Conservation (phyloP, 2,888 invertebrate genomes). For the Clanis bilineata region DNA sequence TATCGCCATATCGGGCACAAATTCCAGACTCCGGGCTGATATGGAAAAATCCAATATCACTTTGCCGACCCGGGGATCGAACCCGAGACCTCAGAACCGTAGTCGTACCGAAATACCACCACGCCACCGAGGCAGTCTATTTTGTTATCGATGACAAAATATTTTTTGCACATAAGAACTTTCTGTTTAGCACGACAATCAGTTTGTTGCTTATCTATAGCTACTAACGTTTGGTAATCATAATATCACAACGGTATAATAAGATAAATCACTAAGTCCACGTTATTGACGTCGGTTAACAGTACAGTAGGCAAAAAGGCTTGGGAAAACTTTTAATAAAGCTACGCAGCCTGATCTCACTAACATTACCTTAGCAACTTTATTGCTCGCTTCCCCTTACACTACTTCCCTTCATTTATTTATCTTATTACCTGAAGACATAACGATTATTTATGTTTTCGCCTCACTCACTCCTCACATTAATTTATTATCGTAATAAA, state of each 20-base stretch:
- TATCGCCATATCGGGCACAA: too few relatives aligned
- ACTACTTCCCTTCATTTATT: conserved; percentile 21
- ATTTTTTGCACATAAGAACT: too few relatives aligned
- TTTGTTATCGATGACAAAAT: too few relatives aligned
- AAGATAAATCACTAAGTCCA: neutral
- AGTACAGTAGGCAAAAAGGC: conserved; percentile 17
- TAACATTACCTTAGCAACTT: conserved; percentile 16
- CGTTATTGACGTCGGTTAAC: conserved; percentile 15
- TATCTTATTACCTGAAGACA: conserved; percentile 22
- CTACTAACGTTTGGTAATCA: neutral
- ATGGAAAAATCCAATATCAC: too few relatives aligned
- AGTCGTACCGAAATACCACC: too few relatives aligned
- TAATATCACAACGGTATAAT: neutral
- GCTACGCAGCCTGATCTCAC: conserved; percentile 23
- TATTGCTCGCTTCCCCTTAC: conserved; percentile 18
- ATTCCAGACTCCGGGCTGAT: too few relatives aligned
- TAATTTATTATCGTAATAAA: conserved; percentile 19
- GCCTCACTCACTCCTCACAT: conserved; percentile 4
- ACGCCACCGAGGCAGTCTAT: too few relatives aligned
- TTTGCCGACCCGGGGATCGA: too few relatives aligned
- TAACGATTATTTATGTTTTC: conserved; percentile 20
- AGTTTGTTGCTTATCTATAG: too few relatives aligned
- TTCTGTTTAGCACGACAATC: too few relatives aligned
- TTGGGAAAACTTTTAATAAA: conserved; percentile 33
- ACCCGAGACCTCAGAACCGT: too few relatives aligned